Conservation (phyloP, 2,888 invertebrate genomes). For the Autographa pulchrina region DNA sequence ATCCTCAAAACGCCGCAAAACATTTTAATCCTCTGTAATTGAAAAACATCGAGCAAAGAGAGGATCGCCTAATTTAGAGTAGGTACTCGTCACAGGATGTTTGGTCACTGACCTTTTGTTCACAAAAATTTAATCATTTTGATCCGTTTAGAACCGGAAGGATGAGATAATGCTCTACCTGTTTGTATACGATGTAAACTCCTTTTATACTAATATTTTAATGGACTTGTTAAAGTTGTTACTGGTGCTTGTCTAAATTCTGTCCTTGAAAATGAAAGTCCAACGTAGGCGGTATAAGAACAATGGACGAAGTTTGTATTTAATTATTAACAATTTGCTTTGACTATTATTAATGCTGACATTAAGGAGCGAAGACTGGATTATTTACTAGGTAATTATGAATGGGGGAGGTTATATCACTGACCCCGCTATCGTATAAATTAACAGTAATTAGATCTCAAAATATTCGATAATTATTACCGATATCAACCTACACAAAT, state of each 20-base stretch:
- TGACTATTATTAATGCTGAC: background rate
- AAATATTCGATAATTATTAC: too few relatives aligned
- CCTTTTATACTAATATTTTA: background rate
- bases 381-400: background rate
- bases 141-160: conserved; percentile 65
- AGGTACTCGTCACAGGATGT: conserved; percentile 53
- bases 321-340: background rate
- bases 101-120: conserved; percentile 61
- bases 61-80: conserved; percentile 39
- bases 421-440: background rate
- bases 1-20: conserved; percentile 32
- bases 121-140: conserved; percentile 69
- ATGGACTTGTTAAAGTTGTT: background rate
- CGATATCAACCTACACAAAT: too few relatives aligned
- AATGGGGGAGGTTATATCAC: background rate
- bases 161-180: conserved; percentile 57
- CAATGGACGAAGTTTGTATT: background rate
- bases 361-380: background rate
- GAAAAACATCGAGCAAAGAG: conserved; percentile 56
- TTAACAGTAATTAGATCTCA: background rate
- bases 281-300: background rate
- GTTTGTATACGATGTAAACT: conserved; percentile 24
- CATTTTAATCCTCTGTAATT: conserved; percentile 54
- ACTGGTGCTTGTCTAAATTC: background rate
- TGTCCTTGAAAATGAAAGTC: background rate